Evolutionary conservation across 1,140 invertebrate species (phyloP), one percentile per base, ranked within the genome.

Genomic region (Cyclina sinensis): DNA sequence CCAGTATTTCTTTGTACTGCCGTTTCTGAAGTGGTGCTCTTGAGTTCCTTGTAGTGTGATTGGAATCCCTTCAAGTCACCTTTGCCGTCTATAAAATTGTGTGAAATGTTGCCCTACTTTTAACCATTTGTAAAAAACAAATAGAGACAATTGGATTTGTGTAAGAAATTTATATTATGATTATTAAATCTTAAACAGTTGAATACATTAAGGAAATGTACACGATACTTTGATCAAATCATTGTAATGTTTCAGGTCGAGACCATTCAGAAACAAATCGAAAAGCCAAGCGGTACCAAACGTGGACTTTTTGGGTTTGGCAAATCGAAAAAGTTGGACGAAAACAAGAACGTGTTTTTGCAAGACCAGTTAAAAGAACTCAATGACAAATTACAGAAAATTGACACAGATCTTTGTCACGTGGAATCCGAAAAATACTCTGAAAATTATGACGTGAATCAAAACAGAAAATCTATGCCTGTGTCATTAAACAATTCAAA

Each of bases 281-380:
- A 87, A 12, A 83, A 76, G 48, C 70, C 84, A 21, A 81, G 62
- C 27, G 62, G 78, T 12, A 84, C 30, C 16, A 90, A 88, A 73
- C 87, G 87, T 39, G 84, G 85, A 39, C 62, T 89, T 24, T 92
- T 92, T 83, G 82, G 81, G n/a, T 91, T 92, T 78, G 92, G 90
- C 43, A 87, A 79, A n/a, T 90, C 90, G 43, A 91, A 92, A 79
- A 92, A 92, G 76, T 37, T 74, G 30, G 74, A 86, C 51, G 76
- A 78, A 24, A 86, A 88, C 39, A 90, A 90, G n/a, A 90, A 90
- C 70, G 90, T 74, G 9, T 89, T 86, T 74, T 43, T 92, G n/a
- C 78, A 90, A 57, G 91, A 90, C 27, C 92, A 92, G 79, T 74
- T 92, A 18, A 90, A 90, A 54, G 90, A 89, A 80, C 85, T 92